Base-by-base conservation (phyloP, 1,140 invertebrate species). In the Stegodyphus mimosarum region DNA sequence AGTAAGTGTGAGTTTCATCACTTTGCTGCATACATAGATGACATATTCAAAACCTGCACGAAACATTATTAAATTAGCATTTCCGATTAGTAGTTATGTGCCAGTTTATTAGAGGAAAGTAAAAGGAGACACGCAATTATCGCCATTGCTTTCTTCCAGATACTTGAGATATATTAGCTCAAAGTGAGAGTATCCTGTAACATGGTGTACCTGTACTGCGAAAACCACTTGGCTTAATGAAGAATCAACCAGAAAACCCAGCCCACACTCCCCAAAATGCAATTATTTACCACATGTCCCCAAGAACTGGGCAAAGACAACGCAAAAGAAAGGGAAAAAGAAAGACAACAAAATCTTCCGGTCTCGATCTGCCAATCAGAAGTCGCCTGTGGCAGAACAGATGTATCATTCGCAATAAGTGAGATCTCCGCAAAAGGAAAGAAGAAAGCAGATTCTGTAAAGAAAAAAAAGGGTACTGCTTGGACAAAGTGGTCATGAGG, bases 231-330 rank as follows among this genome's bases (percentile, higher is more conserved):
- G 70, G 2, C 72, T 7, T 74, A 55, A 74, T 74, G 53, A 74
- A 74, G 53, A 74, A 74, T 55, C 72, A 55, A 74, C 52, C 72
- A 33, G 50, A 53, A 73, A 73, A 48, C 71, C 13, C 49, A 49
- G 49, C 33, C 33, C 69, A n/a, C 50, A 52, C 71, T 73, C 50
- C 72, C 52, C 53, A 10, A 7, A 74, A 60, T 60, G 17, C 72
- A 74, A 74, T 74, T 74, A 74, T 74, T 72, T 74, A 74, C 72
- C 53, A 17, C 53, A 15, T 49, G 51, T 49, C 71, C 51, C 52
- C 10, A 51, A 52, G 13, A 18, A 15, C 50, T 6, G 71, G 71
- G 52, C 71, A 73, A 73, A 73, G 71, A 73, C 69, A 10, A 17
- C 71, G 51, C 17, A 33, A 33, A 51, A 50, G 51, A 73, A 73